Base-by-base conservation (phyloP, 1,140 invertebrate genomes). In the Argopecten irradians region DNA sequence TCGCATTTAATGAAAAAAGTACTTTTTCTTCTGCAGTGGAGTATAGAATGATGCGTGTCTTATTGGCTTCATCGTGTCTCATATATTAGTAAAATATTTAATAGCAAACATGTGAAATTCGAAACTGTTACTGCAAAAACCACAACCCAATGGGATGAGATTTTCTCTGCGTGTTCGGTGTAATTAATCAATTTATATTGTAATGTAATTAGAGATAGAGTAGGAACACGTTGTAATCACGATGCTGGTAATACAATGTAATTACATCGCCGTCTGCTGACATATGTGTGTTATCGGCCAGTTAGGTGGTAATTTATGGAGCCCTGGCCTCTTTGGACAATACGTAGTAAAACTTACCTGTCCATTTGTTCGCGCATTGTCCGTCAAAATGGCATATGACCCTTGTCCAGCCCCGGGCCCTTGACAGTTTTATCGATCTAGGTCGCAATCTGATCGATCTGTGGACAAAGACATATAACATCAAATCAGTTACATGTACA, bases 351-450 rank as follows among this genome's bases (percentile, higher is more conserved):
- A 71, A 71, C 55, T 11, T 71, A 71, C 55, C 2, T 71, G 55
- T 71, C 55, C 55, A 71, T 28, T n/a, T 28, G n/a, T 71, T 71
- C 55, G 16, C 55, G 55, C 55, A 71, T 71, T 71, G 55, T 71
- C 55, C 55, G 55, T 71, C 55, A 71, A 71, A 71, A 71, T 71
- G 55, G 55, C 55, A 71, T 22, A 71, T 71, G n/a, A 71, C 55
- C 55, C 55, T 71, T 71, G 55, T 71, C 55, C 55, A 71, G 55
- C 55, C 55, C 55, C 5, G 22, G 55, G 55, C 55, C n/a, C 55
- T 28, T 71, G 55, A 71, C 55, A 71, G 55, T 71, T 71, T 71
- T 71, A 71, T 71, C 55, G 55, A 71, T 71, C 55, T 71, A 7
- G 55, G 55, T n/a, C 2, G 28, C 55, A 71, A 71, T 71, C 28